Percentiles rank a stretch among this genome's conserved stretches.
These are phyloP conservation scores for Dendrophyllia cribrosa DNA, from an alignment of 64 coral and sea anemone genomes.

Conservation along the genomic window DNA sequence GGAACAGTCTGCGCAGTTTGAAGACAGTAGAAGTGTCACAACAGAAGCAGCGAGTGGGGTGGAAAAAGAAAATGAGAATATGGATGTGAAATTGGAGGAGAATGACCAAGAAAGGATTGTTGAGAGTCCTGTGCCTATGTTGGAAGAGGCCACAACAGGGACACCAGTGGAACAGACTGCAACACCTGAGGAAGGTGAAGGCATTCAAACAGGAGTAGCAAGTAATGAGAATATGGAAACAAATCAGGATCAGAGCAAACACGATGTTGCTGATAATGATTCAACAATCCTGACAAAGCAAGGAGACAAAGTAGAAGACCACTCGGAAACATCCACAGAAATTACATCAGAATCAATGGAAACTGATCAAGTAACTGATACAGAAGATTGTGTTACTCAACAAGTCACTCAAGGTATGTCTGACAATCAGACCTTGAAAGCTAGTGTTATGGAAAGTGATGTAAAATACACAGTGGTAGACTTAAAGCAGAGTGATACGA, in stretches of 20 bases:
- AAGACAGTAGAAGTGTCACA: background rate
- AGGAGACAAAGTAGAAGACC: background rate
- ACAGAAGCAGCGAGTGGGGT: background rate
- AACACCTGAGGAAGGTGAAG: background rate
- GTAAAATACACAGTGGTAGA: background rate
- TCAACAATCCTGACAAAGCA: background rate
- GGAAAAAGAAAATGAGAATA: background rate
- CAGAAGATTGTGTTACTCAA: background rate
- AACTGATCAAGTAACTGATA: background rate
- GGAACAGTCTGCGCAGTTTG: background rate
- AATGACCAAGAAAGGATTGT: background rate
- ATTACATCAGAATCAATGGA: background rate
- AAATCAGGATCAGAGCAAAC: background rate
- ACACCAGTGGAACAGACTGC: background rate
- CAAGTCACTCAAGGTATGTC: background rate
- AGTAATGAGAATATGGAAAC: slow-evolving; percentile 9
- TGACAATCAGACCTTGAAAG: background rate
- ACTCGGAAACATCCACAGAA: background rate
- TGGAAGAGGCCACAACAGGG: background rate
- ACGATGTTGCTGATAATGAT: background rate
- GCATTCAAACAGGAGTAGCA: background rate
- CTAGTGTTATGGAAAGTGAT: background rate
- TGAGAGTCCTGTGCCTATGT: background rate
- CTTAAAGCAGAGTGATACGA: background rate
- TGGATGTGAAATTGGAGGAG: background rate